A percentile compares a stretch with the other conserved stretches of the same genome.
phyloP scores from a whole-genome alignment of 2,113 vertebrate species.

The Indicator maculatus region DNA sequence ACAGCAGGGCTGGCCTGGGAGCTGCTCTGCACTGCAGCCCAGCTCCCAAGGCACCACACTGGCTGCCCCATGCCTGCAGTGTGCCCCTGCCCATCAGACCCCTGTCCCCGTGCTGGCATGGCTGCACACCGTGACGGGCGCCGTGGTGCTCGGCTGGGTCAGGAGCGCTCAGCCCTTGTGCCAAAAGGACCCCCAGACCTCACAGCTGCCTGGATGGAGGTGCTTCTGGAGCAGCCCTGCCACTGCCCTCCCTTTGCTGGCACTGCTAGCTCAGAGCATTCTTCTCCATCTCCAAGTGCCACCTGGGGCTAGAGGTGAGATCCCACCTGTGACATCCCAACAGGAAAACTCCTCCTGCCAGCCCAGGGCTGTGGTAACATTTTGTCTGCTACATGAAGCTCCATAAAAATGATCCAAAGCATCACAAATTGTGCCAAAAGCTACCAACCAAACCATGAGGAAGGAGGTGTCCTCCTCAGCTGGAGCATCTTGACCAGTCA shows the following conservation, averaged over 20 bases:
- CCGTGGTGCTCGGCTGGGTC: rapidly evolving
- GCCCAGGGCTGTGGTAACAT: not conserved
- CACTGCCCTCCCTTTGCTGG: not conserved
- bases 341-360: not conserved
- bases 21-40: not conserved
- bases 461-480: not conserved
- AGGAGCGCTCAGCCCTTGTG: not conserved
- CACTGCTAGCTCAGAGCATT: not conserved
- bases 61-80: not conserved
- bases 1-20: not conserved
- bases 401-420: not conserved
- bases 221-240: not conserved
- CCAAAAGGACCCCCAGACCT: not conserved
- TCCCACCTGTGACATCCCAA: not conserved
- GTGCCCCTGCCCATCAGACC: not conserved
- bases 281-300: not conserved
- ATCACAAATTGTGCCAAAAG: not conserved
- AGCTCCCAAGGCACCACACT: not conserved
- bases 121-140: not conserved
- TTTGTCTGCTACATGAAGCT: not conserved
- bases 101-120: not conserved
- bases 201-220: not conserved
- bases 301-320: not conserved
- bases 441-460: not conserved
- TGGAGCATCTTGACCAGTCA: not conserved